Evolutionary conservation across 2,888 invertebrate genomes (phyloP).

Genomic region (Stenchaetothrips biformis): DNA sequence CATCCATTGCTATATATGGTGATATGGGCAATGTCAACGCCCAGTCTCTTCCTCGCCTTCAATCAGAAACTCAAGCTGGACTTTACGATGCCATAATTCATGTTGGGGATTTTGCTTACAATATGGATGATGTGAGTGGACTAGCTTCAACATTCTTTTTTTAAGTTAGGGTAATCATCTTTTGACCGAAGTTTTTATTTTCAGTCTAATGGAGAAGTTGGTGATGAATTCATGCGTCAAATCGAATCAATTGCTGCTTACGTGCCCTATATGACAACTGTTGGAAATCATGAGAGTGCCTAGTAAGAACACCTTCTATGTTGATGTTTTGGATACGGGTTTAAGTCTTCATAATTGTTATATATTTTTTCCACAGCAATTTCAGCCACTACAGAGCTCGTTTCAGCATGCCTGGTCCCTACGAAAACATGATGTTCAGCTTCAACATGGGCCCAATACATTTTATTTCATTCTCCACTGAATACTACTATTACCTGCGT

Average conservation of each 20-base stretch:
- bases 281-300: conserved; percentile 48
- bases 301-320: conserved; percentile 41
- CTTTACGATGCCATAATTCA: conserved; percentile 50
- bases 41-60: conserved; percentile 49
- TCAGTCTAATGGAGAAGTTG: conserved; percentile 48
- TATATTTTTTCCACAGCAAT: conserved; percentile 45
- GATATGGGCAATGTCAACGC: conserved; percentile 53
- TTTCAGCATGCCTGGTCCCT: conserved; percentile 50
- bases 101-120: conserved; percentile 52
- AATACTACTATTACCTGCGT: conserved; percentile 53
- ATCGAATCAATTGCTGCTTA: conserved; percentile 53
- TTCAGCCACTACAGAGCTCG: conserved; percentile 54
- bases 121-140: conserved; percentile 45
- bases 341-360: not conserved
- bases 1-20: conserved; percentile 49
- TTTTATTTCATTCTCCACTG: conserved; percentile 54
- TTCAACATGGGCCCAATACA: conserved; percentile 51
- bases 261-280: conserved; percentile 50
- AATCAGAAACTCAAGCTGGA: conserved; percentile 47
- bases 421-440: conserved; percentile 43
- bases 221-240: conserved; percentile 52
- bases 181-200: not conserved
- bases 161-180: not conserved
- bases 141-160: not conserved
- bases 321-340: not conserved